Percentiles rank a stretch among this genome's conserved stretches.
Evolutionary conservation across 2,888 invertebrate genomes (phyloP).

Genomic region (Aricia artaxerxes): DNA sequence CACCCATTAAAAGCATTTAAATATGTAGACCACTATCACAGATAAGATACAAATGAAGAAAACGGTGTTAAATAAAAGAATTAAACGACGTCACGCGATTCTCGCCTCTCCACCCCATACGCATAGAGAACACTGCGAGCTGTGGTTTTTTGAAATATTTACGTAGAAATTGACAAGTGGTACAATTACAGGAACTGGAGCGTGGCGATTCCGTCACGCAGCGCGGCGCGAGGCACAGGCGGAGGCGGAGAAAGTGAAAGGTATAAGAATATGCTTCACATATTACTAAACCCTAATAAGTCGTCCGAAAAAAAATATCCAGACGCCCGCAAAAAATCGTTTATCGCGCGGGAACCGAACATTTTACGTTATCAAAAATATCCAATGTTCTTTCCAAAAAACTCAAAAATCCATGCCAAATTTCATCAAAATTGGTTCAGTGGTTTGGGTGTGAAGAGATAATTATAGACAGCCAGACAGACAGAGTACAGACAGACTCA

Average conservation of each 20-base stretch:
- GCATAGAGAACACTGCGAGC: slow-evolving; percentile 14
- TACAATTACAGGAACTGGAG: slow-evolving; percentile 65
- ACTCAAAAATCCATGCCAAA: too few species aligned
- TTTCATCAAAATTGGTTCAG: too few species aligned
- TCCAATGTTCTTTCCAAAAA: too few species aligned
- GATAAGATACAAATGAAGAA: neutral
- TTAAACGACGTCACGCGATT: slow-evolving; percentile 7
- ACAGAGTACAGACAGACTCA: too few species aligned
- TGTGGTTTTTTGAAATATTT: slow-evolving; percentile 61
- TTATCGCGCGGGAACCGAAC: too few species aligned
- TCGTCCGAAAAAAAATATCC: neutral
- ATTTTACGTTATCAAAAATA: too few species aligned
- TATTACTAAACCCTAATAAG: neutral
- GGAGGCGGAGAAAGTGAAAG: slow-evolving; percentile 27
- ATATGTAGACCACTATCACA: neutral
- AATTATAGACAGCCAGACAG: too few species aligned
- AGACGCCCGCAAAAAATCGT: too few species aligned
- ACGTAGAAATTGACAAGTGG: slow-evolving; percentile 75
- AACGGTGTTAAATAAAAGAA: slow-evolving; percentile 11
- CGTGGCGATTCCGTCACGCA: slow-evolving; percentile 73
- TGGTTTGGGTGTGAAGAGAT: too few species aligned
- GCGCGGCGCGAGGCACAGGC: slow-evolving; percentile 41
- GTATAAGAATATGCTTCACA: neutral
- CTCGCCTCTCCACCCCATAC: neutral
- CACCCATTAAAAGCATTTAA: neutral